Conservation (phyloP, 2,797 vertebrate species). For the Menidia menidia region DNA sequence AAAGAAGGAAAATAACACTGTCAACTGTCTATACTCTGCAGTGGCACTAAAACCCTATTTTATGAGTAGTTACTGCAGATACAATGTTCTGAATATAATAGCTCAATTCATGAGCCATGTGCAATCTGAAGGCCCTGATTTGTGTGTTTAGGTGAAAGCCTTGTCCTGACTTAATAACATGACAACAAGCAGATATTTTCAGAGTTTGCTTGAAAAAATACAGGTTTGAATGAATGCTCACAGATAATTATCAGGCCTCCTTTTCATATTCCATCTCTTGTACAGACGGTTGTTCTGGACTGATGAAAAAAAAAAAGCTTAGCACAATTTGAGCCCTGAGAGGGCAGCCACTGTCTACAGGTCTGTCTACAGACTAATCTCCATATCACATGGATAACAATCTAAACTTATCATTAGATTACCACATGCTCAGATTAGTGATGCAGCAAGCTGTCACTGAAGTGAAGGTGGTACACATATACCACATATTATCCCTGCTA, state of each 20-base stretch:
- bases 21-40: slow-evolving; percentile 4
- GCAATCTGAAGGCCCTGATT: background rate
- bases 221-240: background rate
- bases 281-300: slow-evolving; percentile 3
- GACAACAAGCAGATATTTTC: background rate
- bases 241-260: background rate
- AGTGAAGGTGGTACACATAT: background rate
- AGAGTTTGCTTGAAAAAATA: background rate
- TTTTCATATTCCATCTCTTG: slow-evolving; percentile 13
- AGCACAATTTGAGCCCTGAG: slow-evolving; percentile 30
- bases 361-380: slow-evolving; percentile 62
- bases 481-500: background rate
- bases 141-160: background rate
- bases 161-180: background rate
- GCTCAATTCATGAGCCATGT: background rate
- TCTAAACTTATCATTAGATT: slow-evolving; percentile 73
- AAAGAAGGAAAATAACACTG: no score
- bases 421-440: slow-evolving; percentile 62
- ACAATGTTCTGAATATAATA: background rate
- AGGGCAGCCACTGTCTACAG: slow-evolving; percentile 37
- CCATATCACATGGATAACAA: slow-evolving; percentile 52
- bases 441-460: slow-evolving; percentile 41
- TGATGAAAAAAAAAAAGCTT: slow-evolving; percentile 20
- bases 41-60: background rate
- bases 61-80: slow-evolving; percentile 14